Conservation (phyloP, 2,113 vertebrate species). For the Rattus norvegicus region GRCr8 NC_086039.1:136586501-136587000, state of each 20-base stretch:
- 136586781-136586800: not conserved
- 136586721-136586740: not conserved
- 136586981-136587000: not conserved
- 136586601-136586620: too few species aligned
- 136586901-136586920: not conserved
- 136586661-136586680: not conserved
- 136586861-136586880: not conserved
- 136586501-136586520: not conserved
- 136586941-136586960: not conserved
- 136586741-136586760: not conserved
- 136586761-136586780: not conserved
- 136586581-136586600: too few species aligned
- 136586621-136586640: not conserved
- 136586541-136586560: not conserved
- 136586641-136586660: not conserved
- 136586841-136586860: not conserved
- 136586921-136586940: not conserved
- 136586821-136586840: not conserved
- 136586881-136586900: not conserved
- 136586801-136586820: not conserved
- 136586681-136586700: slow-evolving; percentile 1
- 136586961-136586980: not conserved
- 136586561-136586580: too few species aligned
- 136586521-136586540: not conserved
- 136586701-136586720: not conserved